Evolutionary conservation across 2,888 invertebrate species (phyloP), one percentile per base, ranked within the genome.

Genomic region (Idaea dimidiata): DNA sequence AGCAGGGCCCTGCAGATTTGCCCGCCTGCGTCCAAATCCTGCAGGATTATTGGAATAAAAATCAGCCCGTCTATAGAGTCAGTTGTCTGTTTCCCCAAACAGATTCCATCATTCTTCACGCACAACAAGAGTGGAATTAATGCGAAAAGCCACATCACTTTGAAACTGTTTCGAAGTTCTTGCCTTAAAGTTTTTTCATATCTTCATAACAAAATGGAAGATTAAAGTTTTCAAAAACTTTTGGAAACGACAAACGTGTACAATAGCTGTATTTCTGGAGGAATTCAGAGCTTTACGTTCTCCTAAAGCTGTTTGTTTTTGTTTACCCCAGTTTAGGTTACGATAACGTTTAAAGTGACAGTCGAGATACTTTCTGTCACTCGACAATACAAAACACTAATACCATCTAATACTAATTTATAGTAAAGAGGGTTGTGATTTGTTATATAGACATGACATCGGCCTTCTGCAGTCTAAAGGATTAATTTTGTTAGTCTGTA

Each of bases 201-300:
- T 43, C 43, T 43, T 43, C 43, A 43, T 43, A 43, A 43, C 43
- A 43, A 43, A 43, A 43, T 43, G 43, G 43, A 43, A 43, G 43
- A 43, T 43, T 43, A 43, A 43, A 10, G 43, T 43, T 43, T 43
- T 43, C 43, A 43, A 43, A 43, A 43, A 43, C 43, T 43, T 43
- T 43, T 43, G 43, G 43, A 43, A 43, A 43, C 43, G 43, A 43
- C 43, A 43, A 43, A 43, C 14, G 43, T 43, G 43, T 43, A 43
- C 43, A 14, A 43, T 43, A 43, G 43, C 43, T 43, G 43, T 14
- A 43, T 43, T 43, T 43, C 43, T 43, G 43, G 10, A 43, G 43
- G 43, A 43, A 43, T 43, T 43, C 43, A 43, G 10, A 43, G 43
- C 43, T 43, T 43, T 43, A 43, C 43, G 43, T 43, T 43, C 43